These are phyloP conservation scores for Takifugu ocellatus DNA, from an alignment of 2,797 vertebrate genomes.

Conservation along the genomic window DNA sequence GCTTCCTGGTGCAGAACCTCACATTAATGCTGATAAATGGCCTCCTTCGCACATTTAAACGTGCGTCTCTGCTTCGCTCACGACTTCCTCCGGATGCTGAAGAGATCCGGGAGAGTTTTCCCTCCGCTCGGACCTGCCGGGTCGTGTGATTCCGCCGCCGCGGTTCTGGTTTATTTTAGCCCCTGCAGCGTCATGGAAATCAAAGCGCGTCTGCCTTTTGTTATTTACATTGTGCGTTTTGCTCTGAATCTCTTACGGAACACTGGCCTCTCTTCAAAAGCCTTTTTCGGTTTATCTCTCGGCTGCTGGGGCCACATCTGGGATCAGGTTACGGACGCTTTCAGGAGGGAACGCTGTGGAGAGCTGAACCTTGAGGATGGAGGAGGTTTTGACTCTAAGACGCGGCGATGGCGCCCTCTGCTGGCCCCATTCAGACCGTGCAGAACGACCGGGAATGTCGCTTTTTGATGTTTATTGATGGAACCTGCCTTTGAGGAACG, in stretches of 20 bases:
- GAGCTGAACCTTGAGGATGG: neutral
- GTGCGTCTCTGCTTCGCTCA: too few species aligned
- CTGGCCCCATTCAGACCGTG: conserved; percentile 17
- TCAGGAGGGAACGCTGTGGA: conserved; percentile 14
- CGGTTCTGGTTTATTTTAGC: conserved; percentile 47
- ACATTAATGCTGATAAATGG: too few species aligned
- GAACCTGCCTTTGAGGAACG: too few species aligned
- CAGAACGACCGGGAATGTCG: neutral
- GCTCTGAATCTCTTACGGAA: conserved; percentile 14
- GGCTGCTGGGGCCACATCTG: conserved; percentile 19
- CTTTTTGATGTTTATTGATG: too few species aligned
- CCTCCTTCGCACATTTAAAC: too few species aligned
- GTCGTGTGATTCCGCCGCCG: too few species aligned
- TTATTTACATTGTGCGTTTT: conserved; percentile 62
- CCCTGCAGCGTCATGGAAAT: conserved; percentile 50
- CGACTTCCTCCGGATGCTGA: too few species aligned
- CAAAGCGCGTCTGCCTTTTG: conserved; percentile 46
- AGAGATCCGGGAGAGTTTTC: too few species aligned
- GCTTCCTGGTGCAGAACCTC: too few species aligned
- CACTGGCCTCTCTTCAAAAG: conserved; percentile 21
- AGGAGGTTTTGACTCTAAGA: neutral
- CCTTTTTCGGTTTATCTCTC: conserved; percentile 20
- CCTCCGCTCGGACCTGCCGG: too few species aligned
- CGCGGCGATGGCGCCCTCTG: conserved; percentile 50
- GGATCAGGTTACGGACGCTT: conserved; percentile 2